Evolutionary conservation across 2,113 vertebrate genomes (phyloP).

Genomic region (Cochlearius cochlearius): DNA sequence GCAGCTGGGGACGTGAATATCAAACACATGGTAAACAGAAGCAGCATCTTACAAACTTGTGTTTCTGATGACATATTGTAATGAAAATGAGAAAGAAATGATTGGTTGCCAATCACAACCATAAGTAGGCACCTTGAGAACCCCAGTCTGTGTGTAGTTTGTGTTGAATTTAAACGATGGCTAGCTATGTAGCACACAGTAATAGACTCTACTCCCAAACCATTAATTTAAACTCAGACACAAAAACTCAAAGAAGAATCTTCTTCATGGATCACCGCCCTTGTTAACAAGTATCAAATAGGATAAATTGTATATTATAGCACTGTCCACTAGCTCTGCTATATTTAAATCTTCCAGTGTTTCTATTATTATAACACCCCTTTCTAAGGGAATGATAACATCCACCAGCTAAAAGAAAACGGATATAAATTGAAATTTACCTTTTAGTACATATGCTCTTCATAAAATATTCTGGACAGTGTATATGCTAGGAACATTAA

Average conservation of each 20-base stretch:
- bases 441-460: not conserved
- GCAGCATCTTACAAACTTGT: not conserved
- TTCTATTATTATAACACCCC: not conserved
- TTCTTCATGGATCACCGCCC: constrained; percentile 63
- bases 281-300: constrained; percentile 60
- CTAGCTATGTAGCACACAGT: not conserved
- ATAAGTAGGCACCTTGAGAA: constrained; percentile 18
- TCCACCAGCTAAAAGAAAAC: not conserved
- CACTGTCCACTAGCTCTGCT: not conserved
- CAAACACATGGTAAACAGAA: constrained; percentile 35
- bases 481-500: not conserved
- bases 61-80: constrained; percentile 30
- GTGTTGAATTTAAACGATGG: constrained; percentile 42
- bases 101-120: constrained; percentile 2
- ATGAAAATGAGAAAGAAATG: constrained; percentile 18
- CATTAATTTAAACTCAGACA: constrained; percentile 55
- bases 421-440: not conserved
- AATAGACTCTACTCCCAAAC: constrained; percentile 54
- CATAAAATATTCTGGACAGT: not conserved
- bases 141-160: not conserved
- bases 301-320: constrained; percentile 51
- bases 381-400: constrained; percentile 6
- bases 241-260: constrained; percentile 54
- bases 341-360: constrained; percentile 11
- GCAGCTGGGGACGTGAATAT: not conserved